These are phyloP conservation scores for Falco peregrinus DNA, from an alignment of 2,797 vertebrate species.

Conservation along the genomic window DNA sequence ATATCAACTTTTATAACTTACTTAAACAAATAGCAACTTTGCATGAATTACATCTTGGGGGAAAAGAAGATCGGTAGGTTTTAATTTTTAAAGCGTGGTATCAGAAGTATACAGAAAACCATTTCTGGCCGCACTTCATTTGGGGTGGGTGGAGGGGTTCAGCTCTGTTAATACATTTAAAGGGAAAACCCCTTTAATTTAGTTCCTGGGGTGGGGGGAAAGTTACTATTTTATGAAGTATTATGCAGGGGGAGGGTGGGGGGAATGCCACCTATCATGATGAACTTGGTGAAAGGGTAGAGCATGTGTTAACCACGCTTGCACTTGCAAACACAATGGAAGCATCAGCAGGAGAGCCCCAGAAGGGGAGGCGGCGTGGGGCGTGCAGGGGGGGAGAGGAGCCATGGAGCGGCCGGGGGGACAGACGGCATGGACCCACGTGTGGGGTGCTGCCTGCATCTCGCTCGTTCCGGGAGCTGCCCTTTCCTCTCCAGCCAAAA, in stretches of 20 bases:
- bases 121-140: constrained; percentile 64
- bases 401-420: not conserved
- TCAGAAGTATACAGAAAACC: constrained; percentile 11
- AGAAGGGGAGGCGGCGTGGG: not conserved
- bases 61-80: constrained; percentile 73
- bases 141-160: constrained; percentile 12
- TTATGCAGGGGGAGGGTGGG: not conserved
- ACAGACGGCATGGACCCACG: not conserved
- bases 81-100: constrained; percentile 50
- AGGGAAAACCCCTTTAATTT: constrained; percentile 20
- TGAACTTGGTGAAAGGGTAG: not conserved
- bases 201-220: not conserved
- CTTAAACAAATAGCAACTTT: constrained; percentile 85
- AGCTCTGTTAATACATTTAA: not conserved
- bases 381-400: not conserved
- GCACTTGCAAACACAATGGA: not conserved
- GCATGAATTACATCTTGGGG: constrained; percentile 89
- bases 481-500: not conserved
- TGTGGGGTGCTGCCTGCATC: not conserved
- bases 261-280: fast-evolving
- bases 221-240: not conserved
- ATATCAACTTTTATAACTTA: constrained; percentile 89
- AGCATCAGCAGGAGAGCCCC: not conserved
- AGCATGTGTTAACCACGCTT: not conserved
- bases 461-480: fast-evolving